phyloP scores from a whole-genome alignment of 1,140 invertebrate genomes.

The Charaxes varanes region DNA sequence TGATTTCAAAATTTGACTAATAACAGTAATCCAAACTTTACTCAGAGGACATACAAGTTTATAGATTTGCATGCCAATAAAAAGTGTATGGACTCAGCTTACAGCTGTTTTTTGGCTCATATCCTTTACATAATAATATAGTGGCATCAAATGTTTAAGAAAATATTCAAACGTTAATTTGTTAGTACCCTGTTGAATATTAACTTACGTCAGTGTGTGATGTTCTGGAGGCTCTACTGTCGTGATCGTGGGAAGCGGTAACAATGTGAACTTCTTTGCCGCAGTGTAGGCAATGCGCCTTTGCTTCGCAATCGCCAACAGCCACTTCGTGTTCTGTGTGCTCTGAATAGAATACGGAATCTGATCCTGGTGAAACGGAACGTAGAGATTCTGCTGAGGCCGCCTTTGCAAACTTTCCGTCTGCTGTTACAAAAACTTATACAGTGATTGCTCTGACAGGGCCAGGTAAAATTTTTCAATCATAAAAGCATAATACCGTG shows the following conservation, averaged over 20 bases:
- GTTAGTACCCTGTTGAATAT: too few relatives aligned
- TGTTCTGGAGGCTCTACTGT: constrained; percentile 64
- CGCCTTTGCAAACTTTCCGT: constrained; percentile 81
- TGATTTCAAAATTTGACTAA: too few relatives aligned
- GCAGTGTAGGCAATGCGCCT: constrained; percentile 84
- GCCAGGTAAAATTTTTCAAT: too few relatives aligned
- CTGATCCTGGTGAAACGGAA: constrained; percentile 89
- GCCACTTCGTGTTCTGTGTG: constrained; percentile 73
- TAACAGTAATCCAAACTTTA: too few relatives aligned
- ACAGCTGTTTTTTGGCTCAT: too few relatives aligned
- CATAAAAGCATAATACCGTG: too few relatives aligned
- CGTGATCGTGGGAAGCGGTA: constrained; percentile 65
- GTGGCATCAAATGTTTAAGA: too few relatives aligned
- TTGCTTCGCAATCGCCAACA: constrained; percentile 51
- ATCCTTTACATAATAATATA: too few relatives aligned
- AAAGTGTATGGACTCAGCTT: too few relatives aligned
- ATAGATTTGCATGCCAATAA: too few relatives aligned
- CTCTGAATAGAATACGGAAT: constrained; percentile 92
- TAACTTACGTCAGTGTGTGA: constrained; percentile 71
- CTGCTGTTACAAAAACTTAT: constrained; percentile 38
- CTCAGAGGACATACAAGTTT: too few relatives aligned
- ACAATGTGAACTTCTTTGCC: constrained; percentile 83
- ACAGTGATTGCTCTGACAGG: constrained; percentile 10
- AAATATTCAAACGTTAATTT: too few relatives aligned
- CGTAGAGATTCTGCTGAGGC: constrained; percentile 88